Base-by-base conservation (phyloP, 2,888 invertebrate genomes). In the Xiphydria camelus region DNA sequence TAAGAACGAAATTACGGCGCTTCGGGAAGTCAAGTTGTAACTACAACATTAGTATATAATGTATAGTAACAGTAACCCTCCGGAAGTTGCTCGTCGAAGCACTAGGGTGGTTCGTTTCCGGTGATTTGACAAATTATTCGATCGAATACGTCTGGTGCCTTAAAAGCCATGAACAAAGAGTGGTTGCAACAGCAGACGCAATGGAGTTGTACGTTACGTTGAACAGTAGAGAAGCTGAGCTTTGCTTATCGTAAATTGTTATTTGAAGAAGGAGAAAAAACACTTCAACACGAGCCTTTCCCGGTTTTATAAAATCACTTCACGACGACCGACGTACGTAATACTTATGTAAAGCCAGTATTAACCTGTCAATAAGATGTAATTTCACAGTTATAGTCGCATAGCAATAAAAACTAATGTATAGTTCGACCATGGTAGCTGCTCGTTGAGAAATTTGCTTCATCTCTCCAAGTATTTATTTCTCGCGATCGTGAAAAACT, bases 361-460 rank as follows among this genome's bases (percentile, higher is more conserved):
- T 66, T 65, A 67, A 62, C 57, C 57, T 56, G 64, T 66, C 57
- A 59, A 62, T 61, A 60, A 61, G 57, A 56, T 41, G 53, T 58
- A 54, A 62, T 56, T 59, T 67, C 51, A 55, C 56, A 57, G 56
- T 45, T 59, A 59, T 57, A 62, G 53, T 55, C 53, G 42, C 48
- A 40, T 32, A 65, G 42, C 37, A 34, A 37, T 47, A 22, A 46
- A 43, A 41, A 43, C 33, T 51, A 57, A 49, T 54, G 51, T 48
- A 45, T 53, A 55, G 59, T 57, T 62, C 58, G 61, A 66, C 69
- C 66, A 68, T 70, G 68, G 66, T 65, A 65, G 61, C 63, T 57
- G 61, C 61, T 51, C 60, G 48, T 49, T 51, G 44, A 62, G 35
- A 41, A 41, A 26, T 47, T 12, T 7, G 17, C 4, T 7, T 25